Evolutionary conservation across 2,888 invertebrate species (phyloP).

Genomic region (Clitarchus hookeri): DNA sequence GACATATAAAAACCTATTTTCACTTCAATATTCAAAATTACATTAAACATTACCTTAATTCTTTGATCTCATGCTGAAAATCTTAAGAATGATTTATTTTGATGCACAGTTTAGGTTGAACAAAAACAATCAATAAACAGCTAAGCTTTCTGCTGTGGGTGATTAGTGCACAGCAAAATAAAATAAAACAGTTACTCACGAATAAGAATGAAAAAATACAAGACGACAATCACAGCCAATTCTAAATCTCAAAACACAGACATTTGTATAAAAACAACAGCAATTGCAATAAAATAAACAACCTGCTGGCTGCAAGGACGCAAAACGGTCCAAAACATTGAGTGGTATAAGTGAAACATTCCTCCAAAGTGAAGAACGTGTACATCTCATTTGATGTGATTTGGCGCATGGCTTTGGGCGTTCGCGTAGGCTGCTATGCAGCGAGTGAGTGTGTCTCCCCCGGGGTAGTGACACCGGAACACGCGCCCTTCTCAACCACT

Average conservation of each 20-base stretch:
- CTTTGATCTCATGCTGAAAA: conserved; percentile 14
- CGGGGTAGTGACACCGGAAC: neutral
- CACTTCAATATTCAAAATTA: no score
- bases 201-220: conserved; percentile 25
- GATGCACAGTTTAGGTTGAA: neutral
- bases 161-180: conserved; percentile 20
- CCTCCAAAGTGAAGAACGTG: neutral
- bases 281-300: conserved; percentile 24
- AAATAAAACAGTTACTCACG: neutral
- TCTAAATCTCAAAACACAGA: conserved; percentile 18
- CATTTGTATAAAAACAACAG: conserved; percentile 21
- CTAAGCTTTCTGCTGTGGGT: conserved; percentile 17
- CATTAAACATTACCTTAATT: neutral
- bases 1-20: no score
- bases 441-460: no score
- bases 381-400: neutral
- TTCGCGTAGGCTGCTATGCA: neutral
- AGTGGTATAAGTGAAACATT: neutral
- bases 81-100: neutral
- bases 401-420: neutral
- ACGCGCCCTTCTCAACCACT: neutral
- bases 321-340: neutral
- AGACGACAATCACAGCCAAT: conserved; percentile 24
- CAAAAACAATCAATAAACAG: conserved; percentile 6
- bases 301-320: neutral